Conservation (phyloP, 2,888 invertebrate species). For the Cheilosia soror region DNA sequence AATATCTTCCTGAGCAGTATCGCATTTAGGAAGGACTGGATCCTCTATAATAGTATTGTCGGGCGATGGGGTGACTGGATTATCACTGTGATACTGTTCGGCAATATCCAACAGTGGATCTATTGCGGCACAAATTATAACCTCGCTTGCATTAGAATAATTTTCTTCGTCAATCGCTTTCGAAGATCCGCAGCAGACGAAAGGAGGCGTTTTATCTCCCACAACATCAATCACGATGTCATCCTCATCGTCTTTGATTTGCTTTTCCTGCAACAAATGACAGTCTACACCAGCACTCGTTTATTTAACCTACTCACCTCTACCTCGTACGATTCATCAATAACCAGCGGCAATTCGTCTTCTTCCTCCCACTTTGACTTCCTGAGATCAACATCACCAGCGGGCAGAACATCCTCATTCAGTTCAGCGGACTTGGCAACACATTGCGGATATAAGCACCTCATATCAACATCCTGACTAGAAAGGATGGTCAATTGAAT, state of each 20-base stretch:
- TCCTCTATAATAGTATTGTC: background rate
- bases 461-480: slow-evolving; percentile 60
- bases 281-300: background rate
- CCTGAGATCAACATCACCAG: slow-evolving; percentile 8
- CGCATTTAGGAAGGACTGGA: background rate
- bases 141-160: background rate
- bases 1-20: background rate
- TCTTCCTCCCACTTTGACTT: slow-evolving; percentile 44
- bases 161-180: background rate
- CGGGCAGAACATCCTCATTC: background rate
- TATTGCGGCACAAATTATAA: background rate
- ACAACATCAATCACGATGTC: slow-evolving; percentile 37
- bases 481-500: slow-evolving; percentile 53
- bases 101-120: background rate
- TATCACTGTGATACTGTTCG: background rate
- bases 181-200: background rate
- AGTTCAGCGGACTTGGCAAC: background rate
- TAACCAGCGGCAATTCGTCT: slow-evolving; percentile 55
- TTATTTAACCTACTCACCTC: background rate
- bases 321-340: slow-evolving; percentile 51
- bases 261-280: slow-evolving; percentile 4
- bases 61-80: background rate
- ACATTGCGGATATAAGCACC: slow-evolving; percentile 28
- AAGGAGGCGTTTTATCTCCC: background rate
- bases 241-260: background rate